Evolutionary conservation across 53 echinoderm and acorn worm genomes (phyloP).

Genomic region (Crossaster papposus): DNA sequence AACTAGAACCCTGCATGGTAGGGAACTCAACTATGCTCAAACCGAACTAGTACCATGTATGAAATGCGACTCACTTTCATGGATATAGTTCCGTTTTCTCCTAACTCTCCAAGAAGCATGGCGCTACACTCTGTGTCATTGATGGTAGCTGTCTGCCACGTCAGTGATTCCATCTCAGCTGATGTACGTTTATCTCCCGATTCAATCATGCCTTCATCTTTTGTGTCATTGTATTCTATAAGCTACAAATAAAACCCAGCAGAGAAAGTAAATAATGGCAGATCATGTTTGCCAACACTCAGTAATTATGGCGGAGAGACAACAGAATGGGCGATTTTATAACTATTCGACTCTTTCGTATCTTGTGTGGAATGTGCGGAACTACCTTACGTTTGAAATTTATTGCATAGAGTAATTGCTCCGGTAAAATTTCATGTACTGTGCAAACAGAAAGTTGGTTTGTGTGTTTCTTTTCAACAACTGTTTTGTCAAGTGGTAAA

Average conservation of each 20-base stretch:
- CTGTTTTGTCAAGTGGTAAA: too few relatives aligned
- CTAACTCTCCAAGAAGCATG: constrained; percentile 19
- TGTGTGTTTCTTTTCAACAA: too few relatives aligned
- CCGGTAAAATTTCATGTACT: too few relatives aligned
- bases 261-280: not conserved
- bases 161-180: constrained; percentile 47
- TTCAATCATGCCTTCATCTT: constrained; percentile 68
- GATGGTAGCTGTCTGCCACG: constrained; percentile 74
- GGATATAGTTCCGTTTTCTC: constrained; percentile 51
- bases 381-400: too few relatives aligned
- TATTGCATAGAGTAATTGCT: too few relatives aligned
- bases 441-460: too few relatives aligned
- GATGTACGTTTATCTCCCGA: constrained; percentile 5
- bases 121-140: constrained; percentile 41
- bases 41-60: not conserved
- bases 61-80: constrained; percentile 54
- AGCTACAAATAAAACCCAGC: constrained; percentile 67
- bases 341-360: too few relatives aligned
- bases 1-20: too few relatives aligned
- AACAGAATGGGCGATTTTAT: too few relatives aligned
- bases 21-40: not conserved
- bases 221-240: constrained; percentile 83
- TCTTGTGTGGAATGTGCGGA: too few relatives aligned
- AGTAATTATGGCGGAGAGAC: too few relatives aligned
- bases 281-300: not conserved